A percentile compares a stretch with the other conserved stretches of the same genome.
phyloP scores from a whole-genome alignment of 2,113 vertebrate genomes.

The Petrocephalus microphthalmus region DNA sequence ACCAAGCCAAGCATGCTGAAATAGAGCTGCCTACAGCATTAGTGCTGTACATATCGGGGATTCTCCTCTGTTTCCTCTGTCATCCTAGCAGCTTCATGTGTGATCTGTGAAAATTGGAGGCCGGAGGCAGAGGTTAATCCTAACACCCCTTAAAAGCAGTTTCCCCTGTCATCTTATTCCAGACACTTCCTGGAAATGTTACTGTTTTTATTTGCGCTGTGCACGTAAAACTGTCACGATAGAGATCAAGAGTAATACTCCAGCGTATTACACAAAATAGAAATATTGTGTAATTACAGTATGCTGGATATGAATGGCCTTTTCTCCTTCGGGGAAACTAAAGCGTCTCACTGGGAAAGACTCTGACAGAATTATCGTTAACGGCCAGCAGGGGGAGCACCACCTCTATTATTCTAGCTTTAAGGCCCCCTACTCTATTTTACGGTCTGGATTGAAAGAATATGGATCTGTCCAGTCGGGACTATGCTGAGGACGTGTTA shows the following conservation, averaged over 20 bases:
- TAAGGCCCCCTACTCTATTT: neutral
- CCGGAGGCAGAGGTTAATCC: neutral
- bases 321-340: neutral
- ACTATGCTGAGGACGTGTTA: neutral
- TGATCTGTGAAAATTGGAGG: neutral
- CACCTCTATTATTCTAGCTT: slow-evolving; percentile 6
- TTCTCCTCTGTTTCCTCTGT: neutral
- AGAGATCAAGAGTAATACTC: neutral
- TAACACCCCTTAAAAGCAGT: neutral
- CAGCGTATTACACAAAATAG: neutral
- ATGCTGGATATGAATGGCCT: neutral
- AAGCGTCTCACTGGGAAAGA: neutral
- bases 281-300: neutral
- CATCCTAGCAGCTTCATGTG: neutral
- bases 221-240: neutral
- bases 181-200: neutral
- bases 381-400: slow-evolving; percentile 13
- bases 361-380: neutral
- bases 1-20: neutral
- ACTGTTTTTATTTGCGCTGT: neutral
- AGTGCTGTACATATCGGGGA: neutral
- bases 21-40: neutral
- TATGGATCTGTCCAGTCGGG: neutral
- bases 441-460: neutral
- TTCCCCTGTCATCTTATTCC: neutral